phyloP scores from a whole-genome alignment of 2,113 vertebrate species.

The Gobiocypris rarus region DNA sequence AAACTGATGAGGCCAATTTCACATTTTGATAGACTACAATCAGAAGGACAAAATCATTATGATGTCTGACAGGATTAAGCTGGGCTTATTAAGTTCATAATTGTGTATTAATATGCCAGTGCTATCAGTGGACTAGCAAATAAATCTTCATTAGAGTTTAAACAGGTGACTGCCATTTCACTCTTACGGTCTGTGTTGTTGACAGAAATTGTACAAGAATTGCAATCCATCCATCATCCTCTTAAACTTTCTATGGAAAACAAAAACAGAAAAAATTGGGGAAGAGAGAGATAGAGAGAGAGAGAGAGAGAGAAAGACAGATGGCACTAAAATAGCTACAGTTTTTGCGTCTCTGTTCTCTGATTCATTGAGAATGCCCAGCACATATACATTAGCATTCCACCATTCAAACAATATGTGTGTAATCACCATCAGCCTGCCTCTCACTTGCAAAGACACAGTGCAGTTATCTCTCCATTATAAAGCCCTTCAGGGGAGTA shows the following conservation, averaged over 20 bases:
- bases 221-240: conserved; percentile 34
- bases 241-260: background rate
- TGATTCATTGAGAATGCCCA: conserved; percentile 41
- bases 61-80: conserved; percentile 66
- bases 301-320: conserved; percentile 34
- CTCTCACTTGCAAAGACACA: conserved; percentile 40
- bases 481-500: conserved; percentile 21
- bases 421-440: conserved; percentile 54
- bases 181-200: conserved; percentile 57
- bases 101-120: conserved; percentile 67
- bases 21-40: conserved; percentile 48
- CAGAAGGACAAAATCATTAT: conserved; percentile 65
- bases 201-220: conserved; percentile 41
- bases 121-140: conserved; percentile 58
- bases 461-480: conserved; percentile 26
- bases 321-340: conserved; percentile 40
- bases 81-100: conserved; percentile 70
- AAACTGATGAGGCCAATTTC: background rate
- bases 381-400: conserved; percentile 54
- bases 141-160: conserved; percentile 52
- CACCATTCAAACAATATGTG: conserved; percentile 52
- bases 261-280: background rate
- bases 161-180: conserved; percentile 51
- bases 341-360: conserved; percentile 26
- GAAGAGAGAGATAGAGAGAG: too few species aligned